These are phyloP conservation scores for Anthonomus grandis DNA, from an alignment of 1,140 invertebrate genomes.

Conservation along the genomic window DNA sequence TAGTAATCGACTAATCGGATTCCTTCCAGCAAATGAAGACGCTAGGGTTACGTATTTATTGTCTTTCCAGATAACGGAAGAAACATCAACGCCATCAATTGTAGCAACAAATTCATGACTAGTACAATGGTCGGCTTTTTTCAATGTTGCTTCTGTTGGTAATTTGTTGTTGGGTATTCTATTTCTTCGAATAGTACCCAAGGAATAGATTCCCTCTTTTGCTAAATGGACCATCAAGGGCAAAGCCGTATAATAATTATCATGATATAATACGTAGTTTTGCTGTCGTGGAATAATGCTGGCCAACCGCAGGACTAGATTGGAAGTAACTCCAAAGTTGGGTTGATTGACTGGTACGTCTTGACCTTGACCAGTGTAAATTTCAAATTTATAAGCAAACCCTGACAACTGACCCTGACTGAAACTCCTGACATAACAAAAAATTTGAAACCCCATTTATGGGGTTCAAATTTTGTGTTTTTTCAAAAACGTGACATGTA, in stretches of 20 bases:
- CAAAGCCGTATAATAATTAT: slow-evolving; percentile 24
- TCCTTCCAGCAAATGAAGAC: slow-evolving; percentile 21
- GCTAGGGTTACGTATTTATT: slow-evolving; percentile 23
- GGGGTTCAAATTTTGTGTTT: too few species aligned
- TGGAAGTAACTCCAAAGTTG: background rate
- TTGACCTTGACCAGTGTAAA: too few species aligned
- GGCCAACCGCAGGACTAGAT: background rate
- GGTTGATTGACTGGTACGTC: background rate
- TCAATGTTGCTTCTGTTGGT: slow-evolving; percentile 16
- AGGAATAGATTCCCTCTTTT: slow-evolving; percentile 28
- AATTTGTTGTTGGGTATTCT: slow-evolving; percentile 30
- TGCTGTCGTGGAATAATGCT: background rate
- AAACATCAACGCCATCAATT: slow-evolving; percentile 19
- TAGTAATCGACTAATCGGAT: background rate
- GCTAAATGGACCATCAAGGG: slow-evolving; percentile 27
- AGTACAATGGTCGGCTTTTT: background rate
- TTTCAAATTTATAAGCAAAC: too few species aligned
- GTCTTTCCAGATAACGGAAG: slow-evolving; percentile 29
- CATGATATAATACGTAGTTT: background rate
- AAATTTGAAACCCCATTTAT: too few species aligned
- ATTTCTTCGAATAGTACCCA: slow-evolving; percentile 31
- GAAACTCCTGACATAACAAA: too few species aligned
- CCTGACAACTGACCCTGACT: too few species aligned
- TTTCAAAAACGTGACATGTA: too few species aligned
- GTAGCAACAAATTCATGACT: slow-evolving; percentile 6